Percentiles rank a stretch among this genome's conserved stretches.
Evolutionary conservation across 2,888 invertebrate genomes (phyloP).

Genomic region (Troides oblongomaculatus): DNA sequence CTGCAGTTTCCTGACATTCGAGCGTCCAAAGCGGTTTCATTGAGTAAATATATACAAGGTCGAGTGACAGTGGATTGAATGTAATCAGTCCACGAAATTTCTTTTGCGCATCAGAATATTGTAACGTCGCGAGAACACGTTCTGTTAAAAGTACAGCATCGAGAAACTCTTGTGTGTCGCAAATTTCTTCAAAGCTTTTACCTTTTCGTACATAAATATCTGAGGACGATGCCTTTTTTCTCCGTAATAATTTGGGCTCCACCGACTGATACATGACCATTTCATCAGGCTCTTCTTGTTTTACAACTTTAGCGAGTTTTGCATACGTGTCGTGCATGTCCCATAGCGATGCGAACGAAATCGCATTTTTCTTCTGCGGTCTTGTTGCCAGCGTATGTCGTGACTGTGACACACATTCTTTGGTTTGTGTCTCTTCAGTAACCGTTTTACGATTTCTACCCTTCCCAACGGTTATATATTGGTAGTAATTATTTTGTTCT

Average conservation of each 20-base stretch:
- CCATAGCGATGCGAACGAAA: constrained; percentile 86
- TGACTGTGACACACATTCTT: constrained; percentile 80
- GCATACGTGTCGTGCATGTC: constrained; percentile 88
- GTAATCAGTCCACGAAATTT: constrained; percentile 83
- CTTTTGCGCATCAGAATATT: constrained; percentile 84
- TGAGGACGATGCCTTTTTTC: constrained; percentile 36
- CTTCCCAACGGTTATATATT: constrained; percentile 83
- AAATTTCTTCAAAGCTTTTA: constrained; percentile 56
- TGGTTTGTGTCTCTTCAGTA: constrained; percentile 86
- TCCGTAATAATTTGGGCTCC: constrained; percentile 53
- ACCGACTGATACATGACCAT: constrained; percentile 72
- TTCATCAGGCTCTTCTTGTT: constrained; percentile 62
- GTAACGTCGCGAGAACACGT: constrained; percentile 85
- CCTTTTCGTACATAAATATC: constrained; percentile 34
- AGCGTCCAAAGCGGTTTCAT: constrained; percentile 85
- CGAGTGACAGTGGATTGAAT: constrained; percentile 81
- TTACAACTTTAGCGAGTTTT: constrained; percentile 53
- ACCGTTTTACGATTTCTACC: constrained; percentile 84
- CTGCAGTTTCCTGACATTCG: constrained; percentile 69
- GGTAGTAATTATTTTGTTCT: constrained; percentile 83
- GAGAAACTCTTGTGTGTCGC: constrained; percentile 67
- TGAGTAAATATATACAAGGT: constrained; percentile 84
- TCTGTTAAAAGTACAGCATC: constrained; percentile 84
- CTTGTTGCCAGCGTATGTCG: constrained; percentile 81
- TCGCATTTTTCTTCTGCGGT: constrained; percentile 76